A percentile compares a stretch with the other conserved stretches of the same genome.
These are phyloP conservation scores for Bufo gargarizans DNA, from an alignment of 2,113 vertebrate genomes.

Conservation along the genomic window DNA sequence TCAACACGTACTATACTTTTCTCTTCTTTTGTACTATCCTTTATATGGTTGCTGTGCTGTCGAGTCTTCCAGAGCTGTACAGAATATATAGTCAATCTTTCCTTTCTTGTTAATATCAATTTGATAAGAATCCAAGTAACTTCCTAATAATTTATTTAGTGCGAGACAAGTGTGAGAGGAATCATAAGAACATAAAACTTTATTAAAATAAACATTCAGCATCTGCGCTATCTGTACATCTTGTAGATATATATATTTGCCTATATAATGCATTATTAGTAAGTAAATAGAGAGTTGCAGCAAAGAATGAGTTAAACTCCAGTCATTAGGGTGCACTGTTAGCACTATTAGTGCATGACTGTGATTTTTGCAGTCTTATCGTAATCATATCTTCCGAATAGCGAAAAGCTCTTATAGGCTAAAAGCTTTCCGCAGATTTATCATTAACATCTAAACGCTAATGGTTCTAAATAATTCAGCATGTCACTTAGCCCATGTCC, in stretches of 20 bases:
- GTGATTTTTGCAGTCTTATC: slow-evolving; percentile 48
- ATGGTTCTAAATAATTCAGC: slow-evolving; percentile 78
- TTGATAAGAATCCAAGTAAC: no score
- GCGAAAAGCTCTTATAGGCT: slow-evolving; percentile 70
- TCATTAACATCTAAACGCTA: slow-evolving; percentile 75
- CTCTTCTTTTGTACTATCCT: no score
- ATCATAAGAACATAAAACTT: no score
- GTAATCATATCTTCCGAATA: slow-evolving; percentile 41
- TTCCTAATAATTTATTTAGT: no score
- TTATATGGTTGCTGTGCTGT: no score
- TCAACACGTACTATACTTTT: no score
- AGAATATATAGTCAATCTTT: no score
- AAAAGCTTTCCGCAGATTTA: slow-evolving; percentile 67
- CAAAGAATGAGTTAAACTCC: slow-evolving; percentile 28
- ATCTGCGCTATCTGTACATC: no score
- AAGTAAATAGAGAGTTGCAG: not conserved
- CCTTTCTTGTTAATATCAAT: no score
- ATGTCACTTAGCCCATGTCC: slow-evolving; percentile 69
- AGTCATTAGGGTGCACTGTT: slow-evolving; percentile 12
- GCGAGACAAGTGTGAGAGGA: no score
- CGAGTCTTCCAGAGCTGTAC: no score
- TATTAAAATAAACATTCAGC: not conserved
- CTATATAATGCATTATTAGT: not conserved
- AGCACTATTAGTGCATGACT: slow-evolving; percentile 34
- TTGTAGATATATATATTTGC: no score